Conservation (phyloP, 2,888 invertebrate species). For the Nephrotoma appendiculata region DNA sequence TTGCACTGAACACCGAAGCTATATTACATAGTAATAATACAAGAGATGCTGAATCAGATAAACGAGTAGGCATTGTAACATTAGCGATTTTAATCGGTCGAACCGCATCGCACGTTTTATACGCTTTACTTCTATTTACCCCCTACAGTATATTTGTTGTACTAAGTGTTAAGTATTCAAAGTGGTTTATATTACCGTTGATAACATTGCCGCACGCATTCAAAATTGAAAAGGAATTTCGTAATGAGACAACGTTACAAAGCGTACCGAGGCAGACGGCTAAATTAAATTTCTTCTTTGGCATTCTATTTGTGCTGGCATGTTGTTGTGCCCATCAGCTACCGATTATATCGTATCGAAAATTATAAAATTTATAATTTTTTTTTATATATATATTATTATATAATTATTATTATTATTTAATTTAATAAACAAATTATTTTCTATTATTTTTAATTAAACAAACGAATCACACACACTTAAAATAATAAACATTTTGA, state of each 20-base stretch:
- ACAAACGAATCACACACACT: background rate
- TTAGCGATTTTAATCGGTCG: slow-evolving; percentile 86
- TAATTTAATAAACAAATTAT: background rate
- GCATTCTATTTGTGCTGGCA: slow-evolving; percentile 75
- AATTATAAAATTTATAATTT: background rate
- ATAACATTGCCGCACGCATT: slow-evolving; percentile 80
- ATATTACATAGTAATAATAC: slow-evolving; percentile 93
- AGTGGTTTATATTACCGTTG: slow-evolving; percentile 80
- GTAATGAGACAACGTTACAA: slow-evolving; percentile 61
- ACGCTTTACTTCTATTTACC: slow-evolving; percentile 75
- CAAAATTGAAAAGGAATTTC: slow-evolving; percentile 76
- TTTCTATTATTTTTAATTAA: background rate
- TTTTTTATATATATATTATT: background rate
- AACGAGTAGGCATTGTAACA: slow-evolving; percentile 83
- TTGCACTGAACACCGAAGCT: slow-evolving; percentile 89
- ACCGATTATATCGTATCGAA: slow-evolving; percentile 26
- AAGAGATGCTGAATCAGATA: slow-evolving; percentile 76
- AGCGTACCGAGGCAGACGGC: slow-evolving; percentile 80
- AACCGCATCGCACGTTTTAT: slow-evolving; percentile 80
- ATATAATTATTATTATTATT: background rate
- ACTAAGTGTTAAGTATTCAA: slow-evolving; percentile 65
- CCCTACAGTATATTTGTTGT: slow-evolving; percentile 86
- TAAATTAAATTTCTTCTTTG: slow-evolving; percentile 78
- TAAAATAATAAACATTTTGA: background rate
- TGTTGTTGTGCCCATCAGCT: slow-evolving; percentile 54